Percentiles rank a stretch among this genome's conserved stretches.
phyloP scores from a whole-genome alignment of 1,140 invertebrate genomes.

The Formica exsecta region DNA sequence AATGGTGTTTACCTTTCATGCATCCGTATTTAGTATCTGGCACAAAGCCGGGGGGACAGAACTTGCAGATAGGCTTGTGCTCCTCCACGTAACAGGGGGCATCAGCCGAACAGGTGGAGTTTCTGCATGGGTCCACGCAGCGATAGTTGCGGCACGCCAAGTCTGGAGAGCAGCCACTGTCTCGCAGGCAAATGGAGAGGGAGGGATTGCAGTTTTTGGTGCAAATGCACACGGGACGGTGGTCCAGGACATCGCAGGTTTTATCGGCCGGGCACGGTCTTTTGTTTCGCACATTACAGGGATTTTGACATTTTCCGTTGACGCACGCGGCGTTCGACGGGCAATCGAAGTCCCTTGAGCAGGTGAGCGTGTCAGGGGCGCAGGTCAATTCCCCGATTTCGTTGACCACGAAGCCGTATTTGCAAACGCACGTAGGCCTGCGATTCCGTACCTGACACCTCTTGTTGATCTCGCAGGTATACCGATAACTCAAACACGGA shows the following conservation, averaged over 20 bases:
- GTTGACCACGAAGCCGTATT: slow-evolving; percentile 94
- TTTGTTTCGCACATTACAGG: slow-evolving; percentile 89
- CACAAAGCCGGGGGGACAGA: slow-evolving; percentile 96
- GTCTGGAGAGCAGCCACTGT: slow-evolving; percentile 94
- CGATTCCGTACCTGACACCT: slow-evolving; percentile 95
- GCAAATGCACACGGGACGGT: slow-evolving; percentile 94
- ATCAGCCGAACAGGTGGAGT: slow-evolving; percentile 92
- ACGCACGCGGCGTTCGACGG: slow-evolving; percentile 94
- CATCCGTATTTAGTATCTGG: slow-evolving; percentile 96
- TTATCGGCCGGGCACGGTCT: slow-evolving; percentile 92
- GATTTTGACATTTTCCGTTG: slow-evolving; percentile 93
- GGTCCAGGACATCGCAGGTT: slow-evolving; percentile 94
- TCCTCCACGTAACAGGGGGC: slow-evolving; percentile 96
- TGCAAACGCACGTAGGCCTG: slow-evolving; percentile 94
- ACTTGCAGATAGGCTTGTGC: slow-evolving; percentile 97
- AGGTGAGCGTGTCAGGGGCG: slow-evolving; percentile 92
- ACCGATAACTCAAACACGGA: slow-evolving; percentile 89
- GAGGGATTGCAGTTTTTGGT: slow-evolving; percentile 94
- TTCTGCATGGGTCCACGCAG: slow-evolving; percentile 95
- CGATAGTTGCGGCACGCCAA: slow-evolving; percentile 95
- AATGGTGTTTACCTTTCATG: slow-evolving; percentile 94
- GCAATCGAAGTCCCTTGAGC: slow-evolving; percentile 93
- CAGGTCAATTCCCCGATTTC: slow-evolving; percentile 94
- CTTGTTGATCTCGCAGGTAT: slow-evolving; percentile 92
- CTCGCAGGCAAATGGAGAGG: slow-evolving; percentile 94